Conservation (phyloP, 2,888 invertebrate genomes). For the Amphipyra tragopoginis region DNA sequence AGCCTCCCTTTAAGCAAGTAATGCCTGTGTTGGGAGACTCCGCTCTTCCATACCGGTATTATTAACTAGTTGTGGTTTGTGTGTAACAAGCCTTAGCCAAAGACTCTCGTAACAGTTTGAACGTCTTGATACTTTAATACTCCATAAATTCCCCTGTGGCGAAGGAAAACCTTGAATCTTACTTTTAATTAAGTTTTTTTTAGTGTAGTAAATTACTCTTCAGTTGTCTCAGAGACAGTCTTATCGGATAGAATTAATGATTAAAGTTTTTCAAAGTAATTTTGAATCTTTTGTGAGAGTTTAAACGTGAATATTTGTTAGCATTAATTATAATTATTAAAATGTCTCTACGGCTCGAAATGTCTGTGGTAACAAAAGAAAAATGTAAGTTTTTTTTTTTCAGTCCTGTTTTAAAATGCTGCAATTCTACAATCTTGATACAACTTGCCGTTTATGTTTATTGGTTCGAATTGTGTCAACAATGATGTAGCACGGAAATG, state of each 20-base stretch:
- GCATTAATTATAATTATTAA: slow-evolving; percentile 20
- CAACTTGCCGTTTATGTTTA: slow-evolving; percentile 13
- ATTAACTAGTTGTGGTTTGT: too few relatives aligned
- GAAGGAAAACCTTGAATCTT: slow-evolving; percentile 31
- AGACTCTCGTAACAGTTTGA: slow-evolving; percentile 20
- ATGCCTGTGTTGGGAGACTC: too few relatives aligned
- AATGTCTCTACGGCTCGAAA: slow-evolving; percentile 5
- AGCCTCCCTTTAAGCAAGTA: too few relatives aligned
- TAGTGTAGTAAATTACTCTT: slow-evolving; percentile 54
- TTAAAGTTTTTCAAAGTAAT: slow-evolving; percentile 46
- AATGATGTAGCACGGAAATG: slow-evolving; percentile 11
- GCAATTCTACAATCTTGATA: slow-evolving; percentile 7
- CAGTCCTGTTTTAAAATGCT: slow-evolving; percentile 5
- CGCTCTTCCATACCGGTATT: too few relatives aligned
- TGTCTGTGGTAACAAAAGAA: not conserved
- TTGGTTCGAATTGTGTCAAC: slow-evolving; percentile 17
- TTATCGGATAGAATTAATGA: slow-evolving; percentile 55
- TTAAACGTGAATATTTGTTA: slow-evolving; percentile 12
- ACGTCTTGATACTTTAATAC: slow-evolving; percentile 39
- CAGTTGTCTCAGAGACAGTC: slow-evolving; percentile 43
- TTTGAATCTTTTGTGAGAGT: slow-evolving; percentile 41
- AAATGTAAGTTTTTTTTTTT: not conserved
- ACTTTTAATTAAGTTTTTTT: slow-evolving; percentile 58
- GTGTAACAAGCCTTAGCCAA: too few relatives aligned
- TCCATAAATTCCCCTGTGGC: slow-evolving; percentile 40